Evolutionary conservation across 37 sponge, comb jelly and placozoan genomes (phyloP).

Genomic region (Spongilla lacustris): DNA sequence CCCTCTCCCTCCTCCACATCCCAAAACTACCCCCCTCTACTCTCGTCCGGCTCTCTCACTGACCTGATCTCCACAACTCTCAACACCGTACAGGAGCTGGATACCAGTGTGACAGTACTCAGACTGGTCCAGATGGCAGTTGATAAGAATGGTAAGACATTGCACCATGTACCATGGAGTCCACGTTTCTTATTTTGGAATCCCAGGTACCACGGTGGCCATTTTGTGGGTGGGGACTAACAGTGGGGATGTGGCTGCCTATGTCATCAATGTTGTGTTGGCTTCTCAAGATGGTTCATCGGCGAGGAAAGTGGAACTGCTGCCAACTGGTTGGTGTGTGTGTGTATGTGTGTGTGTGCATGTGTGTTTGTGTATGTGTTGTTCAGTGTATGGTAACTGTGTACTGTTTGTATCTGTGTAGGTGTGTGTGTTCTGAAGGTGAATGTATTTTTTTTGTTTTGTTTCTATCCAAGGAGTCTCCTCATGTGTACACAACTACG

Average conservation of each 20-base stretch:
- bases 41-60: not conserved
- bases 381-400: no score
- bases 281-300: not conserved
- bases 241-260: slow-evolving; percentile 47
- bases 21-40: not conserved
- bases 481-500: slow-evolving; percentile 2
- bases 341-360: no score
- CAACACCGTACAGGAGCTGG: not conserved
- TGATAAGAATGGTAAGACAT: slow-evolving; percentile 34
- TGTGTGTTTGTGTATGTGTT: not conserved
- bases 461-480: no score
- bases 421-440: not conserved
- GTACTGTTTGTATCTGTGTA: no score
- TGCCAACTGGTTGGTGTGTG: slow-evolving; percentile 36
- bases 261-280: slow-evolving; percentile 2
- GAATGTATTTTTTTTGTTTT: not conserved
- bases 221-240: slow-evolving; percentile 49
- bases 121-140: slow-evolving; percentile 37
- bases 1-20: not conserved
- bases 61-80: not conserved
- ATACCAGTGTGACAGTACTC: slow-evolving; percentile 27
- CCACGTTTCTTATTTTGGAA: not conserved
- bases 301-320: slow-evolving; percentile 11
- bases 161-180: not conserved
- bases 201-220: slow-evolving; percentile 17